Conservation (phyloP, 1,140 invertebrate genomes). For the Diorhabda carinulata region DNA sequence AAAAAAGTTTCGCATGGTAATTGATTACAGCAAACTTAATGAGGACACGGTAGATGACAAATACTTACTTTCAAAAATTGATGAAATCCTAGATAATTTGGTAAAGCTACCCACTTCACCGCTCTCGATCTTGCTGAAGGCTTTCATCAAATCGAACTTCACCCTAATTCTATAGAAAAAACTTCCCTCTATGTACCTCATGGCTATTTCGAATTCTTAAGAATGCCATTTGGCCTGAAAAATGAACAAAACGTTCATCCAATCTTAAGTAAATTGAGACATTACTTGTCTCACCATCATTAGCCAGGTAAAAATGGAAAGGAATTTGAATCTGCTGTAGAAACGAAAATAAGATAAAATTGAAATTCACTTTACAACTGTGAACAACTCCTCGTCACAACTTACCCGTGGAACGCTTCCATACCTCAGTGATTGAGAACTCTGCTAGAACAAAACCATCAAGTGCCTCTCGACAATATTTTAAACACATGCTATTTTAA, state of each 20-base stretch:
- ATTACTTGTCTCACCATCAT: no score
- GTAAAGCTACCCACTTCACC: slow-evolving; percentile 15
- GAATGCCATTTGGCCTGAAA: slow-evolving; percentile 13
- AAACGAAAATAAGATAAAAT: no score
- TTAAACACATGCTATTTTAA: no score
- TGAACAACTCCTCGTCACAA: no score
- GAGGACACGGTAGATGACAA: slow-evolving; percentile 38
- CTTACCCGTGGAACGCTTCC: no score
- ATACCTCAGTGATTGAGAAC: no score
- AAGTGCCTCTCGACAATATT: no score
- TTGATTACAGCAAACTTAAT: slow-evolving; percentile 40
- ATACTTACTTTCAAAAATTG: slow-evolving; percentile 20
- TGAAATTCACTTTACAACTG: no score
- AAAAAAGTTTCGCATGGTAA: slow-evolving; percentile 43
- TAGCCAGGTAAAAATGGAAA: no score
- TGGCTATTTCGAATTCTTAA: slow-evolving; percentile 12
- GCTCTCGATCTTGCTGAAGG: slow-evolving; percentile 15
- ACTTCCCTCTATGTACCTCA: slow-evolving; percentile 12
- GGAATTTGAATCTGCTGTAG: no score
- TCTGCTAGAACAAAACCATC: no score
- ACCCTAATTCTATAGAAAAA: slow-evolving; percentile 9
- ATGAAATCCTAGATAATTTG: slow-evolving; percentile 22
- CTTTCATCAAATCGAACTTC: slow-evolving; percentile 16
- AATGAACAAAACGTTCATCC: slow-evolving; percentile 7
- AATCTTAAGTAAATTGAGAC: no score